These are phyloP conservation scores for Tragelaphus oryx DNA, from an alignment of 2,797 vertebrate genomes.

Conservation along the genomic window DNA sequence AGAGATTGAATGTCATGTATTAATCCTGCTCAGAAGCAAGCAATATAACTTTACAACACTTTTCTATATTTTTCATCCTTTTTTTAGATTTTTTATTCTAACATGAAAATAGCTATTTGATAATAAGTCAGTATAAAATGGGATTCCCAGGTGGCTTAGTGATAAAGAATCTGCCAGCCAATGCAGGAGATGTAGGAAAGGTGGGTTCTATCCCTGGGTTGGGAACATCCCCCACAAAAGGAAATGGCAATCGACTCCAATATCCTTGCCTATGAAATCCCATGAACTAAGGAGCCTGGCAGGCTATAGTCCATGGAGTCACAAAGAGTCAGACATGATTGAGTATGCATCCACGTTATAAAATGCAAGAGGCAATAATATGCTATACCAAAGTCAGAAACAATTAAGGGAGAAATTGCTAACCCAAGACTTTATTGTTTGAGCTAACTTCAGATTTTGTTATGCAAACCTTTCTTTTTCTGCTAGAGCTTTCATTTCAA, in stretches of 20 bases:
- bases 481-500: constrained; percentile 30
- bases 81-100: not conserved
- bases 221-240: not conserved
- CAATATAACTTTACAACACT: not conserved
- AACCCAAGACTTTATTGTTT: not conserved
- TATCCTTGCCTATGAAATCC: not conserved
- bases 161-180: not conserved
- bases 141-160: not conserved
- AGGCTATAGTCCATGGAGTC: not conserved
- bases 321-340: not conserved
- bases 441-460: constrained; percentile 40
- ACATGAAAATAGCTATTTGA: constrained; percentile 40
- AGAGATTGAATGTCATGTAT: constrained; percentile 28
- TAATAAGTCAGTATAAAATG: not conserved
- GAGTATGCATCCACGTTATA: not conserved
- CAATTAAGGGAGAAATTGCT: constrained; percentile 9
- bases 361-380: not conserved
- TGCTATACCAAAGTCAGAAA: not conserved
- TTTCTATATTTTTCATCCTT: not conserved
- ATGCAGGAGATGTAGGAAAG: not conserved
- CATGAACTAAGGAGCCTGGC: not conserved
- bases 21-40: constrained; percentile 15
- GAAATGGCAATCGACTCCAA: not conserved
- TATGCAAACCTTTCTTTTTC: not conserved
- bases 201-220: not conserved